These are phyloP conservation scores for Paramisgurnus dabryanus DNA, from an alignment of 2,113 vertebrate genomes.

Conservation along the genomic window DNA sequence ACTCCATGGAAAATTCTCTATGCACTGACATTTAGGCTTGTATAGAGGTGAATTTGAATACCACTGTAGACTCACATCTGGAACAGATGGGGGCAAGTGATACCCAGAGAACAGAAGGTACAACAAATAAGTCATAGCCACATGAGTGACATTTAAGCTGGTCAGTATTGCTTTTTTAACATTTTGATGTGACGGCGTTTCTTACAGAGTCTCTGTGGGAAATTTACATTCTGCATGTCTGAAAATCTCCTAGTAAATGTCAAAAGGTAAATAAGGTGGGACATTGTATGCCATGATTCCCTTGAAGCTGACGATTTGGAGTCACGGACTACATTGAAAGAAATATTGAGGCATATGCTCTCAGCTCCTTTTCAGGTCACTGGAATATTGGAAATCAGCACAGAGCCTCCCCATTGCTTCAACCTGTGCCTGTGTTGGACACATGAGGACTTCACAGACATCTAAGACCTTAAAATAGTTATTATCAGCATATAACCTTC, in stretches of 20 bases:
- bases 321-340: slow-evolving; percentile 50
- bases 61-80: slow-evolving; percentile 25
- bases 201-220: slow-evolving; percentile 39
- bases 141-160: slow-evolving; percentile 51
- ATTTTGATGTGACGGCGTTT: slow-evolving; percentile 49
- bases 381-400: slow-evolving; percentile 33
- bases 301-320: slow-evolving; percentile 52
- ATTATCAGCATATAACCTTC: background rate
- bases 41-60: slow-evolving; percentile 36
- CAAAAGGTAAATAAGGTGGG: slow-evolving; percentile 59
- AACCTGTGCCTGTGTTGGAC: background rate
- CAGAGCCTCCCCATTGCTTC: background rate
- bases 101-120: slow-evolving; percentile 25
- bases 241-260: slow-evolving; percentile 58
- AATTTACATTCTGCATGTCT: slow-evolving; percentile 47
- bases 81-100: slow-evolving; percentile 36
- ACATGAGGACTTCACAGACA: background rate
- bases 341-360: slow-evolving; percentile 48
- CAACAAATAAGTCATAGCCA: slow-evolving; percentile 46
- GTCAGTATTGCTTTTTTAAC: slow-evolving; percentile 36
- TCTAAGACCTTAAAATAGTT: background rate
- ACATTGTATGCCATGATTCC: slow-evolving; percentile 15
- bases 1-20: slow-evolving; percentile 7
- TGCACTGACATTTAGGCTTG: slow-evolving; percentile 45
- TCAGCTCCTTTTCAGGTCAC: slow-evolving; percentile 43